Evolutionary conservation across 2,113 vertebrate genomes (phyloP), one percentile per base, ranked within the genome.

Genomic region (zebrafish (Danio rerio)): DNA sequence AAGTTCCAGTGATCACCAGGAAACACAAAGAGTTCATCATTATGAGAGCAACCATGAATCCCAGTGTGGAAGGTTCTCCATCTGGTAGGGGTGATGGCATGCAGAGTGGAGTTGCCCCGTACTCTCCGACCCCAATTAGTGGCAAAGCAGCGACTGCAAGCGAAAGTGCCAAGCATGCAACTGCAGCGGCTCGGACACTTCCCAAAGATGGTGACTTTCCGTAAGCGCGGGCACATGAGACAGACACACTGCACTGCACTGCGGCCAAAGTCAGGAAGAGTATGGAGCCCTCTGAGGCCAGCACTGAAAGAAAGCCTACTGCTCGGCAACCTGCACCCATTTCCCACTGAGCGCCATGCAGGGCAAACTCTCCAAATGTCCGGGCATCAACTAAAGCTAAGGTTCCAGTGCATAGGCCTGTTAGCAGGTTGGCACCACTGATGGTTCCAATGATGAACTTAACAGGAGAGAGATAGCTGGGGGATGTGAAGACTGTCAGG

Each of bases 81-180:
- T 92, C 92, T 0, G 96, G 96, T 0, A 95, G 89, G 0, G 96
- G 94, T 0, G 96, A 96, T 0, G 96, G 97, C 73, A 98, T 93
- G 87, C 98, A 99, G 82, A 99, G 95, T 0, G 98, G 97, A 0
- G 97, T 96, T 0, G 96, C 91, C n/a, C 96, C 95, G 0, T 97
- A 99, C 49, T 97, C 95, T 2, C 97, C 97, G 0, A 98, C 75
- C 1, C 95, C 95, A 74, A 93, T 87, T 5, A 97, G 90, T 0
- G 97, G 97, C 81, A 99, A 91, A 4, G 92, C 78, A 0, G 96
- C 97, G 0, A 96, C 91, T 47, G 88, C 88, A 8, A 94, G 89
- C 0, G 97, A 96, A 45, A 98, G 91, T 1, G 75, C 7, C n/a
- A 98, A 87, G 88, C 97, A 98, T 81, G 94, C 93, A 31, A 95